Evolutionary conservation across 2,888 invertebrate species (phyloP), one percentile per base, ranked within the genome.

Genomic region (Hemaris fuciformis): DNA sequence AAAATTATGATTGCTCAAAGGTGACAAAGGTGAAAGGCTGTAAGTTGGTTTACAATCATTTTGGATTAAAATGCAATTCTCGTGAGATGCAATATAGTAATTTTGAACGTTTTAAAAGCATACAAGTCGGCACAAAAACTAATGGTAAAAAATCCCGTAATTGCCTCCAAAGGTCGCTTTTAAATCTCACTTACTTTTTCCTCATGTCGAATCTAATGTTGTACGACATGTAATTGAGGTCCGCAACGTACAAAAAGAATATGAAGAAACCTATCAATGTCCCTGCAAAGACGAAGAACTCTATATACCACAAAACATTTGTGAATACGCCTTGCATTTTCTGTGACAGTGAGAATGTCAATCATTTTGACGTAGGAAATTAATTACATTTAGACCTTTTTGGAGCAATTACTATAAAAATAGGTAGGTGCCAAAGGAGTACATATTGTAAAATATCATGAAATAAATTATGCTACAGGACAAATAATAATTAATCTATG

Each of bases 251-350:
- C n/a, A 90, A 65, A 63, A 89, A 75, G 18, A 84, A 82, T 41
- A 71, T 70, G 66, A 91, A 90, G 67, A 91, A 90, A 25, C 62
- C 62, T 56, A 83, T 75, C 45, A 89, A 69, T 15, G 81, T 64
- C 6, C 78, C 53, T 25, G 71, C 75, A 70, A 89, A 89, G 1
- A 81, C 83, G 25, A 86, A 65, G 62, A 91, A 89, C 62, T 91
- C 91, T 31, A 91, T 72, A 68, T 89, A 91, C 91, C 91, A 91
- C 1, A 90, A 69, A 3, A 76, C 68, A 64, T 77, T 85, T 0
- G 89, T 84, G 62, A 84, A 88, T 59, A 80, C 63, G 5, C 79
- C 79, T 61, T 79, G 74, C 85, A 85, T 83, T 69, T 75, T 15
- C 18, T 18, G 15, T 46, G 25, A 46, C 22, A 46, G 7, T 20